phyloP scores from a whole-genome alignment of 1,140 invertebrate species.

The Panonychus citri region DNA sequence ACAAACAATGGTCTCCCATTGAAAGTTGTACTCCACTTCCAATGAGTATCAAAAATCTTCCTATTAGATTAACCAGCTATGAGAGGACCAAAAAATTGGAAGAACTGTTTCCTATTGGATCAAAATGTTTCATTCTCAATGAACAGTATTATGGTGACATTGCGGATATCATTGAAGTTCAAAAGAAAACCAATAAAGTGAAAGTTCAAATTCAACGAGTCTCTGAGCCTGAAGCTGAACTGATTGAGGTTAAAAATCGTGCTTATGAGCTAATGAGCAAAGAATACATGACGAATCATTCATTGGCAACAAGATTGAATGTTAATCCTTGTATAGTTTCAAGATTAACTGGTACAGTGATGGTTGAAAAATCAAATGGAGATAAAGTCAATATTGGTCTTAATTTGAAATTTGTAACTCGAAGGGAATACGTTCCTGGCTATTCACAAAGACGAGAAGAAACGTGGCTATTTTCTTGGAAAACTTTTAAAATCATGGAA shows the following conservation, averaged over 20 bases:
- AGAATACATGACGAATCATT: conserved; percentile 14
- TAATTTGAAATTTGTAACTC: conserved; percentile 71
- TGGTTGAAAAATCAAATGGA: conserved; percentile 25
- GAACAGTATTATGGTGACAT: conserved; percentile 51
- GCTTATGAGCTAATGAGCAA: conserved; percentile 7
- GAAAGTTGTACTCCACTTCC: conserved; percentile 40
- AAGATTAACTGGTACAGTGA: conserved; percentile 56
- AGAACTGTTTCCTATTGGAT: conserved; percentile 43
- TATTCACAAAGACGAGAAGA: conserved; percentile 45
- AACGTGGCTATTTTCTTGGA: conserved; percentile 54
- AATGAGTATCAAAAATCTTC: conserved; percentile 36
- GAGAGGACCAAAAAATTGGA: conserved; percentile 27
- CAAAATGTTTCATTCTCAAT: conserved; percentile 46
- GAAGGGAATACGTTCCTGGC: conserved; percentile 43
- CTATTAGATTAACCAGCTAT: too few species aligned
- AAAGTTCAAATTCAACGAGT: conserved; percentile 27
- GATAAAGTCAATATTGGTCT: conserved; percentile 62
- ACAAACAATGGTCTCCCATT: conserved; percentile 38
- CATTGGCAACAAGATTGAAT: conserved; percentile 29
- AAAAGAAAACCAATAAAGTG: conserved; percentile 26
- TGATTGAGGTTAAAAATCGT: conserved; percentile 17
- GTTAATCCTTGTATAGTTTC: conserved; percentile 45
- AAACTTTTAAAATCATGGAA: conserved; percentile 40
- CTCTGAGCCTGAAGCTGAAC: conserved; percentile 32
- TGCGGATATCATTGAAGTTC: conserved; percentile 32